Base-by-base conservation (phyloP, 1,140 invertebrate genomes). In the Eumeta japonica region DNA sequence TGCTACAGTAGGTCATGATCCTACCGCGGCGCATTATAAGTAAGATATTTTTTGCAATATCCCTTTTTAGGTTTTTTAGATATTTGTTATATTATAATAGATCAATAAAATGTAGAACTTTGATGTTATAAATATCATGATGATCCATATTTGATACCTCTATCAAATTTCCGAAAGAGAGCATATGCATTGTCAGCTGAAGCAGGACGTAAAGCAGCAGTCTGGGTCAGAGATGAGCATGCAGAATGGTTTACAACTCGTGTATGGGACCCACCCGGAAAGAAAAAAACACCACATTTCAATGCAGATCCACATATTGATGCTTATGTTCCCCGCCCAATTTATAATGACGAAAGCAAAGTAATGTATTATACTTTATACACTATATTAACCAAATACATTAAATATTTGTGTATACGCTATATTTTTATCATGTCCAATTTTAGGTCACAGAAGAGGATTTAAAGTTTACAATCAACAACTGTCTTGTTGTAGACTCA, bases 141-240 rank as follows among this genome's bases (percentile, higher is more conserved):
- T 81, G 93, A 96, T 75, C 92, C 92, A 3, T 94, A 79, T 62
- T 73, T 95, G 2, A 87, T 87, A 48, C 92, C 92, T n/a, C 61
- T 75, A 30, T 89, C 87, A n/a, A 87, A 85, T 67, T 55, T 75
- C 28, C 63, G 78, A 3, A 88, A 92, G 70, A 64, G 90, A 45
- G 71, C 77, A 0, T 94, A 79, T 76, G 83, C 89, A 4, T 62
- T 97, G 46, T 81, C 92, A 3, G 85, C 87, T 58, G 92, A 94
- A 63, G 81, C 91, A 15, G 93, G 92, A 3, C 81, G 82, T 33
- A 94, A 91, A 75, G 85, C 92, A 28, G 92, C 92, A 2, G 80
- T 83, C 39, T 97, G 89, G 87, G 81, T 96, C 31, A 71, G 83
- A 43, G 76, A 90, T 48, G 76, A 93, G 57, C 87, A 91, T 70